These are phyloP conservation scores for Cinclus mexicanus DNA, from an alignment of 2,113 vertebrate species.

Conservation along the genomic window DNA sequence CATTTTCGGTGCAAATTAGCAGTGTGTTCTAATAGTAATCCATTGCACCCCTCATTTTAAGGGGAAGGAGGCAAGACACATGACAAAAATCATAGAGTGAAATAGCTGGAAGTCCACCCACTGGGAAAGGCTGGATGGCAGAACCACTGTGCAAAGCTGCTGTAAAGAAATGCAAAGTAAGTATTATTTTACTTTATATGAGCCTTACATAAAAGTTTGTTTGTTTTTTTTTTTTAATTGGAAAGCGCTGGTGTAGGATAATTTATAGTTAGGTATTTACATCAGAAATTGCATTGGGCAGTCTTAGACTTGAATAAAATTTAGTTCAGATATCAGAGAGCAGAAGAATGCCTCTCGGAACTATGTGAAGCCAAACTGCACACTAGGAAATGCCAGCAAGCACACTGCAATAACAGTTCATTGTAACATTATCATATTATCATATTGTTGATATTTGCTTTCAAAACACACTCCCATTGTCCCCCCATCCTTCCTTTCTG, in stretches of 20 bases:
- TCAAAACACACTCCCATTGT: not conserved
- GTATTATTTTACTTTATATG: conserved; percentile 36
- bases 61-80: conserved; percentile 65
- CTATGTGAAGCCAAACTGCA: not conserved
- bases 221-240: not conserved
- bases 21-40: conserved; percentile 27
- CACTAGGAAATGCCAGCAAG: not conserved
- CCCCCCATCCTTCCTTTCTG: not conserved
- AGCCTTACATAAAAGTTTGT: not conserved
- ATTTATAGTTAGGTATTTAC: not conserved
- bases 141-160: conserved; percentile 67
- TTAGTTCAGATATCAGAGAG: not conserved
- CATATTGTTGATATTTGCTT: not conserved
- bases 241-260: not conserved
- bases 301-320: not conserved
- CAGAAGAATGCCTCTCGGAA: not conserved
- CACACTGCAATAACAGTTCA: not conserved
- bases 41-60: conserved; percentile 56
- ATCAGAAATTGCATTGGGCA: not conserved
- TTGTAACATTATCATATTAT: not conserved
- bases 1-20: conserved; percentile 18
- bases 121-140: conserved; percentile 71
- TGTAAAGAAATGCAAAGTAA: conserved; percentile 75
- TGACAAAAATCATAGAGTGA: conserved; percentile 65
- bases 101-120: conserved; percentile 62